phyloP scores from a whole-genome alignment of 2,113 vertebrate species.

The Corythornis madagascariensis region DNA sequence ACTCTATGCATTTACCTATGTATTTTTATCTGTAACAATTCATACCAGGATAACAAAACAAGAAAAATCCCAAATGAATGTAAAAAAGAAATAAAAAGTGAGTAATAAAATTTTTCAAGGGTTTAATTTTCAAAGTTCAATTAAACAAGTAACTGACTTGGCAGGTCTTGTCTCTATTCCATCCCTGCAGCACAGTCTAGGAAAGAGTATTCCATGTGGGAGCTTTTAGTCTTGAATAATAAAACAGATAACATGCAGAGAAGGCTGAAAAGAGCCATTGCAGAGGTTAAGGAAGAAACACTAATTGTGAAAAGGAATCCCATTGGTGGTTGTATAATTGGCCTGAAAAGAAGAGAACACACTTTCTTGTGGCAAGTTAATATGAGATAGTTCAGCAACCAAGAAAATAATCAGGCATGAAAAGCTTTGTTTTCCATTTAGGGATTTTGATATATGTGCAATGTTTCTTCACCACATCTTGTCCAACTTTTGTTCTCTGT shows the following conservation, averaged over 20 bases:
- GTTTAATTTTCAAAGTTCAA: not conserved
- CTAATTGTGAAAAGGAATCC: constrained; percentile 31
- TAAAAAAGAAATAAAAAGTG: constrained; percentile 7
- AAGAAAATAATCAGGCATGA: not conserved
- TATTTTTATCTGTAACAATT: not conserved
- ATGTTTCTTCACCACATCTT: not conserved
- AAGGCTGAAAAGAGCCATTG: constrained; percentile 40
- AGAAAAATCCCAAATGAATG: not conserved
- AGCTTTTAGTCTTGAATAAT: constrained; percentile 61
- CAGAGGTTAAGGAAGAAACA: constrained; percentile 22
- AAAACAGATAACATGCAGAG: constrained; percentile 66
- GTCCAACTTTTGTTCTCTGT: not conserved
- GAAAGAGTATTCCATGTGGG: constrained; percentile 32
- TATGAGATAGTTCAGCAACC: not conserved
- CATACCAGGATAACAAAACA: not conserved
- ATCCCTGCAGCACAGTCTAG: constrained; percentile 1
- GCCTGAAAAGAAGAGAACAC: not conserved
- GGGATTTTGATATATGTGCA: not conserved
- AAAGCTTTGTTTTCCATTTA: constrained; percentile 19
- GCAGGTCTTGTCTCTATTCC: constrained; percentile 32
- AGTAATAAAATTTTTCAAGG: constrained; percentile 14
- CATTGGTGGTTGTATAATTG: not conserved
- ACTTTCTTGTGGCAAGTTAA: not conserved
- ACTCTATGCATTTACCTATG: not conserved
- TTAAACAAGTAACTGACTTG: constrained; percentile 48